Conservation (phyloP, 2,888 invertebrate genomes). For the Celastrina argiolus region DNA sequence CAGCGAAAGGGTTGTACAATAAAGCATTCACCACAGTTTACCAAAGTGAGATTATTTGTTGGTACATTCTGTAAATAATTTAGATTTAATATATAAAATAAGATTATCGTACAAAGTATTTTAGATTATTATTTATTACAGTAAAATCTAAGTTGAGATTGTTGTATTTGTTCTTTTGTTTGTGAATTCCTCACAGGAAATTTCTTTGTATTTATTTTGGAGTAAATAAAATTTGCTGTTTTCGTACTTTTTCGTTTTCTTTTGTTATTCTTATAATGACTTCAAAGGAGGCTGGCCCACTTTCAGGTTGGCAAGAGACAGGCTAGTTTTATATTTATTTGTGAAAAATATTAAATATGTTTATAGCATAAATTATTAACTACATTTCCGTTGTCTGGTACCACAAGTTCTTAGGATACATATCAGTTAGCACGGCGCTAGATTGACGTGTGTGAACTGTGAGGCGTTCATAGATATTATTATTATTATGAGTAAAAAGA, state of each 20-base stretch:
- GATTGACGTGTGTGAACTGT: no score
- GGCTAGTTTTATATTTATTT: no score
- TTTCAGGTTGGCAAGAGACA: no score
- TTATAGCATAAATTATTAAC: no score
- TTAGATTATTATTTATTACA: conserved; percentile 67
- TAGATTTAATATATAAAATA: conserved; percentile 35
- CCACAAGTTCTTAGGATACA: no score
- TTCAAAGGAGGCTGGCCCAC: no score
- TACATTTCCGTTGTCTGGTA: no score
- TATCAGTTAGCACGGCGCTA: no score
- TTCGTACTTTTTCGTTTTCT: conserved; percentile 42
- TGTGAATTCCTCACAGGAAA: conserved; percentile 58
- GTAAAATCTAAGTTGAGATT: conserved; percentile 51
- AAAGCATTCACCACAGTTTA: conserved; percentile 77
- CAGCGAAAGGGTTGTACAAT: conserved; percentile 37
- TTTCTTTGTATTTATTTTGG: conserved; percentile 70
- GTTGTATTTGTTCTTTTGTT: conserved; percentile 74
- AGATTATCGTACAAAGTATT: conserved; percentile 69
- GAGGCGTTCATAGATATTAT: no score
- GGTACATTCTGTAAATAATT: conserved; percentile 52
- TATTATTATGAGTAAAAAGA: no score
- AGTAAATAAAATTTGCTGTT: conserved; percentile 66
- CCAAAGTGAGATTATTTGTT: conserved; percentile 79
- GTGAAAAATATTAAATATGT: no score
- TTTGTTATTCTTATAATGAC: neutral